A percentile compares a stretch with the other conserved stretches of the same genome.
These are phyloP conservation scores for Jordanella pulchra DNA, from an alignment of 2,797 vertebrate genomes.

Conservation along the genomic window DNA sequence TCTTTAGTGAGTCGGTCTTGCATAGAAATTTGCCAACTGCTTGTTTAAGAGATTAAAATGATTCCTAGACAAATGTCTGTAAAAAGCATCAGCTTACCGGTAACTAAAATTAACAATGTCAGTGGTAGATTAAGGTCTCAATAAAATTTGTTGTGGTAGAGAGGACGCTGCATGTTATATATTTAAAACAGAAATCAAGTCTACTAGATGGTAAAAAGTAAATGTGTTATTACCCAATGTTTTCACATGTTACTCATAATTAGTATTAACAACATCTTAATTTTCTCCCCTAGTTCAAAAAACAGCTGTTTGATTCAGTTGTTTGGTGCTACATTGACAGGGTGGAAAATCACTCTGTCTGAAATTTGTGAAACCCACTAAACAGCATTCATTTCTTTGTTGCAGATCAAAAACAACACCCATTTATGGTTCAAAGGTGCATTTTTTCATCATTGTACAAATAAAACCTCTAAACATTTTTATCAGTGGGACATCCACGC, in stretches of 20 bases:
- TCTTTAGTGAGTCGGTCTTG: background rate
- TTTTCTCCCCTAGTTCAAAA: constrained; percentile 3
- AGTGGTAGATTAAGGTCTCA: background rate
- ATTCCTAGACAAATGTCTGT: no score
- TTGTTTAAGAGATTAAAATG: background rate
- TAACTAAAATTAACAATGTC: background rate
- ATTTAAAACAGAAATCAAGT: background rate
- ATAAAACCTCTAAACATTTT: background rate
- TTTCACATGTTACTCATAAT: background rate
- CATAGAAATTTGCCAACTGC: background rate
- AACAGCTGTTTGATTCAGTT: background rate
- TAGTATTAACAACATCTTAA: background rate
- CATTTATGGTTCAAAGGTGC: background rate
- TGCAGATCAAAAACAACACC: background rate
- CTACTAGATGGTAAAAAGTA: background rate
- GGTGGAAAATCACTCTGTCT: background rate
- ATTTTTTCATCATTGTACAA: background rate
- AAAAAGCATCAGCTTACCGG: no score
- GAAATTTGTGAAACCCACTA: background rate
- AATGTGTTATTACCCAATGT: no score
- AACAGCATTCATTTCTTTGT: background rate
- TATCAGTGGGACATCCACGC: background rate
- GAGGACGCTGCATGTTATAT: background rate
- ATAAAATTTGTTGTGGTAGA: background rate
- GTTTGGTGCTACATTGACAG: background rate